Conservation (phyloP, 2,888 invertebrate genomes). For the Cynaeus angustus region DNA sequence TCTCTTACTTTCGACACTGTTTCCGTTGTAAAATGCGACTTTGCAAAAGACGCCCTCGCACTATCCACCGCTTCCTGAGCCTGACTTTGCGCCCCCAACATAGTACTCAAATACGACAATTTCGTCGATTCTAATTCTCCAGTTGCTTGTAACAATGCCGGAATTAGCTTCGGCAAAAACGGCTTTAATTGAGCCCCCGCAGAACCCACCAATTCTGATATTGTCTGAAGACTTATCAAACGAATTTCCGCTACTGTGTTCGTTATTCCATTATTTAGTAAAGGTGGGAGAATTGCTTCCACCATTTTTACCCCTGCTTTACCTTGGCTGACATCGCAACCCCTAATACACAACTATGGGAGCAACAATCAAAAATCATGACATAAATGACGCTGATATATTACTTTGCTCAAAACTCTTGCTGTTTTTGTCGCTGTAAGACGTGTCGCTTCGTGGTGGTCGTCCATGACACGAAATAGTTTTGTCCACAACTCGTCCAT, state of each 20-base stretch:
- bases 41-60: slow-evolving; percentile 85
- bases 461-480: slow-evolving; percentile 94
- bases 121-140: slow-evolving; percentile 89
- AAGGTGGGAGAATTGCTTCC: slow-evolving; percentile 84
- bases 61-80: slow-evolving; percentile 86
- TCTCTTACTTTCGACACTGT: slow-evolving; percentile 84
- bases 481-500: slow-evolving; percentile 84
- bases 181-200: slow-evolving; percentile 87
- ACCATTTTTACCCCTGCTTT: slow-evolving; percentile 83
- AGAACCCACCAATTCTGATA: slow-evolving; percentile 88
- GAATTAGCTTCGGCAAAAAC: slow-evolving; percentile 86
- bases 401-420: slow-evolving; percentile 82
- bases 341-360: slow-evolving; percentile 79
- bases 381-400: background rate
- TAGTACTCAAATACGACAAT: slow-evolving; percentile 85
- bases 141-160: slow-evolving; percentile 89
- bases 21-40: slow-evolving; percentile 91
- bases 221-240: slow-evolving; percentile 86
- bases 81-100: slow-evolving; percentile 79
- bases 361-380: too few species aligned
- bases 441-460: slow-evolving; percentile 92
- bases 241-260: slow-evolving; percentile 87
- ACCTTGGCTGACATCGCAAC: slow-evolving; percentile 81
- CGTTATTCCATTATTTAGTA: slow-evolving; percentile 86
- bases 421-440: slow-evolving; percentile 83